Evolutionary conservation across 2,888 invertebrate genomes (phyloP), one percentile per base, ranked within the genome.

Genomic region (Mystacides longicornis): DNA sequence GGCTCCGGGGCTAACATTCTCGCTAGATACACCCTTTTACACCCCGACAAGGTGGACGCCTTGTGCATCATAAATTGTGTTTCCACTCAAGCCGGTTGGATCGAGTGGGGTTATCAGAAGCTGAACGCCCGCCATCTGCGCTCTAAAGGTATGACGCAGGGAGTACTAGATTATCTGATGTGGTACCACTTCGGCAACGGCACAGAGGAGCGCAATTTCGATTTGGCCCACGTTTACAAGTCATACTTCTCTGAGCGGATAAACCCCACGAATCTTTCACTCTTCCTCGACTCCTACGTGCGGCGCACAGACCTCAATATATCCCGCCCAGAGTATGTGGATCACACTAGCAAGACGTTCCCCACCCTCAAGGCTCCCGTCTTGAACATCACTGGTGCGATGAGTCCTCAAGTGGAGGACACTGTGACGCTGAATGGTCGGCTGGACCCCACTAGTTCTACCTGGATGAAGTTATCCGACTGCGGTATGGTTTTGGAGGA

Each of bases 91-190:
- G 89, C 96, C 16, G 96, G 98, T 16, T 99, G 99, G 99, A 92
- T 96, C 62, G 99, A 99, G 73, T 99, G 98, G 98, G 93, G 95
- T 45, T 98, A 98, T 71, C 97, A 99, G 75, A 99, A 98, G 78
- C 82, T 97, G 66, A 94, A 94, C 71, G 87, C 91, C 9, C 81
- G 92, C 64, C 88, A 93, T 74, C 78, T 94, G 62, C 82, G 90
- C 63, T 86, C 89, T 20, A 90, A 87, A 68, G 93, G 93, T 52
- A 92, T 93, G 92, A 93, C 93, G 51, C 92, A 93, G 69, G 87
- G 93, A 54, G 93, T 93, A 3, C 78, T 94, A 62, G 95, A 99
- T 67, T 99, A 99, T 69, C 79, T 99, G 62, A 93, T 99, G 90
- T 99, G 98, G 98, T 97, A 99, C 74, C 98, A 99, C 72, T 99